Base-by-base conservation (phyloP, 2,113 vertebrate genomes). In the Bufo bufo region DNA sequence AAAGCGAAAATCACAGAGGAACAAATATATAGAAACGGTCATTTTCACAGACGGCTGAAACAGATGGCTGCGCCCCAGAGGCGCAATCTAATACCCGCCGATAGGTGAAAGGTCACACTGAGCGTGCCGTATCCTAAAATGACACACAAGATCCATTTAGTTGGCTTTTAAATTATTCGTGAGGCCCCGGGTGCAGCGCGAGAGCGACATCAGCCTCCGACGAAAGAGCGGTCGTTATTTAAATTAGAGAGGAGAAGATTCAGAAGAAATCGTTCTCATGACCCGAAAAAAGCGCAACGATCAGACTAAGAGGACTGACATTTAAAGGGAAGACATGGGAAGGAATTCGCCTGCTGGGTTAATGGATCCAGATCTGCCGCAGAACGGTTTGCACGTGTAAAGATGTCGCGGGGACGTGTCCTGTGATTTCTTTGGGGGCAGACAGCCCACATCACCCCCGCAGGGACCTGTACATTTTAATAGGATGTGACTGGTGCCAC, bases 51-150 rank as follows among this genome's bases (percentile, higher is more conserved):
- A 77, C 71, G 9, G 78, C 33, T 3, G n/a, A 74, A 81, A n/a
- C 87, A 88, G 87, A 88, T 88, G 87, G 79, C 82, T 14, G 19
- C 19, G 52, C 69, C 87, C 71, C 59, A 20, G 45, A 84, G 87
- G 87, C 71, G 80, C 75, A 88, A 88, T 43, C 16, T 43, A 75
- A 88, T 88, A 77, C 69, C 4, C 43, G 20, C 49, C 52, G 59
- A 66, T 65, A 84, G 87, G 80, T 77, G 80, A 88, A 77, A 77
- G 87, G 80, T 83, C 47, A 77, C 20, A 56, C 11, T 2, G 47
- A 59, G 47, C 71, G 50, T 78, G 8, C 54, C 33, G 77, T 16
- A 82, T 74, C 66, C 78, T 33, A 43, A 66, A 52, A 79, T 3
- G 49, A 79, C 85, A 78, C 49, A 65, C 47, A 54, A 87, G 54